Conservation (phyloP, 1,140 invertebrate genomes). For the Bombus huntii region DNA sequence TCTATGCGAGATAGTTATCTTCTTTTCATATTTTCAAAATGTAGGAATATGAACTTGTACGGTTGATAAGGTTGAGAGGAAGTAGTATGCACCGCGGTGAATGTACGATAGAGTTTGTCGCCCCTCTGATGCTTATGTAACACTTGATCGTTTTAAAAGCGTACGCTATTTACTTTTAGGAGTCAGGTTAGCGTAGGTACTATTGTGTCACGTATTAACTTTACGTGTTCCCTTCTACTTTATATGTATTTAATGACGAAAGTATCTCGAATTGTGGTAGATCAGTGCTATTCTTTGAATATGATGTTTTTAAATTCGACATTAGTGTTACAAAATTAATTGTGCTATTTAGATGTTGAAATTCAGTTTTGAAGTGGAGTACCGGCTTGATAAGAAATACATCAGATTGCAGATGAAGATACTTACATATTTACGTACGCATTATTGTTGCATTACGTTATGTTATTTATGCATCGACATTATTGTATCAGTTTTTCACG, state of each 20-base stretch:
- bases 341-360: background rate
- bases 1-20: no score
- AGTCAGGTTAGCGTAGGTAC: background rate
- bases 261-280: no score
- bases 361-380: background rate
- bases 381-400: background rate
- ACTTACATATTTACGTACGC: background rate
- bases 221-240: background rate
- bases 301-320: background rate
- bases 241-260: background rate
- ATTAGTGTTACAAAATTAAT: background rate
- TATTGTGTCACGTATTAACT: background rate
- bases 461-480: slow-evolving; percentile 7
- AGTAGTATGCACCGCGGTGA: background rate
- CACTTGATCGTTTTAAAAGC: slow-evolving; percentile 17
- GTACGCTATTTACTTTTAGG: slow-evolving; percentile 1
- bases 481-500: slow-evolving; percentile 10
- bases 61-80: background rate
- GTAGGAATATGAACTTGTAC: no score
- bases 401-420: background rate
- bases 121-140: slow-evolving; percentile 36
- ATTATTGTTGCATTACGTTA: background rate
- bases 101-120: slow-evolving; percentile 30
- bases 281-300: background rate
- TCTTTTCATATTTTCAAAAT: background rate